A percentile compares a stretch with the other conserved stretches of the same genome.
Conservation (phyloP, 2,797 vertebrate species). For the Amblyopsis hoosieri region DNA sequence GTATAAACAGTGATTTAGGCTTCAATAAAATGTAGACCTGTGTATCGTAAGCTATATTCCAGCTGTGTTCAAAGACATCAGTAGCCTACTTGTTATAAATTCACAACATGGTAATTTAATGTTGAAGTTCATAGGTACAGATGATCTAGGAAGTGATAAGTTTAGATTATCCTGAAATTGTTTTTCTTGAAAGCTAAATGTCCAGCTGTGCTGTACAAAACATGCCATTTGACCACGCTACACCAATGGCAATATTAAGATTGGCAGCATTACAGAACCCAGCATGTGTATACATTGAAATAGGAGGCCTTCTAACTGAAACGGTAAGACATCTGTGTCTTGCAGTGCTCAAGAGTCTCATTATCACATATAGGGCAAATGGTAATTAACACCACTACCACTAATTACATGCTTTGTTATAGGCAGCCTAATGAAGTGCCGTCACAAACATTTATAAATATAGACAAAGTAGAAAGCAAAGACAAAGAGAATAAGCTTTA, state of each 20-base stretch:
- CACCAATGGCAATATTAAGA: conserved; percentile 50
- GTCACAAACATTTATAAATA: neutral
- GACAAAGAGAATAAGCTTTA: neutral
- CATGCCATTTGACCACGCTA: conserved; percentile 56
- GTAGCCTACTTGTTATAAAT: conserved; percentile 1
- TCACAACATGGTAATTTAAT: too few species aligned
- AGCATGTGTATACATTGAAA: conserved; percentile 38
- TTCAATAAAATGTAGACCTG: conserved; percentile 31
- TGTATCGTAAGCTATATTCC: conserved; percentile 29
- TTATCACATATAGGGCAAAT: conserved; percentile 45
- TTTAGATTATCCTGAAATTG: conserved; percentile 43
- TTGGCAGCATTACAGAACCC: conserved; percentile 51
- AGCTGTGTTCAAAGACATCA: too few species aligned
- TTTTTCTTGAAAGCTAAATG: conserved; percentile 54
- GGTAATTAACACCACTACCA: conserved; percentile 36
- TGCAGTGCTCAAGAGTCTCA: conserved; percentile 36
- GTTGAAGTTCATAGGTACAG: too few species aligned
- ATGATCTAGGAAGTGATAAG: too few species aligned
- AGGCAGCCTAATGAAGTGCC: conserved; percentile 28
- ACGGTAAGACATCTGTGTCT: conserved; percentile 16
- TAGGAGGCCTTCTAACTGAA: conserved; percentile 15
- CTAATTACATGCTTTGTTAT: conserved; percentile 16
- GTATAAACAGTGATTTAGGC: conserved; percentile 54
- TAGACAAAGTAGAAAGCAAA: neutral
- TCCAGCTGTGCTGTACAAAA: conserved; percentile 63